These are phyloP conservation scores for Rhodophaea formosa DNA, from an alignment of 2,888 invertebrate species.

Conservation along the genomic window DNA sequence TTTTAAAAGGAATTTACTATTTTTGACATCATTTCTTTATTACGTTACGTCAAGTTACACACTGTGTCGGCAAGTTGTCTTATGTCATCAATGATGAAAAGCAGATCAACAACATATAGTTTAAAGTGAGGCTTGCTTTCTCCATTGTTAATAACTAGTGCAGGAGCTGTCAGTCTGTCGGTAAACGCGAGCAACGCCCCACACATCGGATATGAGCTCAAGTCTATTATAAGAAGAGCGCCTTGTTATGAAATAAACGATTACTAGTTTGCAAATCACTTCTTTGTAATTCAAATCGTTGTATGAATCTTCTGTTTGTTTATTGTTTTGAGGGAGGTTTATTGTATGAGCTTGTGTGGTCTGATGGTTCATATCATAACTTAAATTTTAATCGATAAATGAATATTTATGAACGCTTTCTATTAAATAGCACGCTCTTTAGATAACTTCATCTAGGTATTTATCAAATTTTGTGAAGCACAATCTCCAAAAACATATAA, in stretches of 20 bases:
- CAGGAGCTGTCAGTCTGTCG: conserved; percentile 20
- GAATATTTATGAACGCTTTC: too few relatives aligned
- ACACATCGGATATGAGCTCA: conserved; percentile 15
- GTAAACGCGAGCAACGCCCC: conserved; percentile 31
- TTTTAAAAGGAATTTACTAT: too few relatives aligned
- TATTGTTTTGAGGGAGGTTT: neutral
- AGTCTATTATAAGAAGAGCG: neutral
- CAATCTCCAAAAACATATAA: too few relatives aligned
- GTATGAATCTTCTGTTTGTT: neutral
- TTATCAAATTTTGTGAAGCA: too few relatives aligned
- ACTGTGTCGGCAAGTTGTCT: neutral
- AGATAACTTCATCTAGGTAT: too few relatives aligned
- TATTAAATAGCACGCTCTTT: too few relatives aligned
- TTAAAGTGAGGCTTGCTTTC: conserved; percentile 44
- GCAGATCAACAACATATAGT: conserved; percentile 35
- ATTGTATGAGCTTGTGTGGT: neutral
- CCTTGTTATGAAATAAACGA: conserved; percentile 5
- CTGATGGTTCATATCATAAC: neutral
- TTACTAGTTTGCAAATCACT: neutral
- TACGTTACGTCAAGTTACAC: neutral
- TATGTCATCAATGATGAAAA: conserved; percentile 14
- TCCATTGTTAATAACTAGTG: conserved; percentile 39
- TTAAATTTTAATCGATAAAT: too few relatives aligned
- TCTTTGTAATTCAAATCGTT: neutral
- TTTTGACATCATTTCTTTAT: neutral